Base-by-base conservation (phyloP, 2,797 vertebrate species). In the Hypotaenidia okinawae region DNA sequence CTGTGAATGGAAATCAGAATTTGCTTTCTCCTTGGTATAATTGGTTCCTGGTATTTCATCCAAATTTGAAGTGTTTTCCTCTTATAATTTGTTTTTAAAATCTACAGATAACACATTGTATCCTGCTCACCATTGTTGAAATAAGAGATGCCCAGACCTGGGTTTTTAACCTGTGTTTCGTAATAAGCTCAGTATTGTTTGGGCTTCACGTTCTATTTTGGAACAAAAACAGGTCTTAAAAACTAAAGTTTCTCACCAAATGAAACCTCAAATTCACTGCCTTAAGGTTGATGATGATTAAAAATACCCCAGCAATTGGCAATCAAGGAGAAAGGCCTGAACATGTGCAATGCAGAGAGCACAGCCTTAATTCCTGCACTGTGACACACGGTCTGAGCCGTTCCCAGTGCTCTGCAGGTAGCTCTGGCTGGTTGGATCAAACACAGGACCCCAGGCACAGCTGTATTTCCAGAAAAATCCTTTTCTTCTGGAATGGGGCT, bases 1-100 rank as follows among this genome's bases (percentile, higher is more conserved):
- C 77, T 6, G 0, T 25, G 49, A 45, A 47, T 55, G 45, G 84
- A 93, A 95, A 90, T 81, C 13, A 75, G 58, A 66, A 90, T 84
- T 91, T 86, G 47, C 45, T 77, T 94, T 80, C 78, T 84, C 51
- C 57, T 35, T 69, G 22, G 9, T 61, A 28, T 84, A 94, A 96
- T 72, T 84, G 68, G 87, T 93, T 95, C 93, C 93, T 88, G 79
- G 76, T 88, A 72, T 85, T 88, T 81, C 41, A 4, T 93, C 93
- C 93, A 96, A 72, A 91, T 72, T 14, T 51, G 66, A 68, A 86
- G 33, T 61, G 41, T 54, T 88, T 89, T 78, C 58, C 82, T 80
- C 45, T 64, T 58, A 23, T 16, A 72, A 61, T 92, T 87, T 74
- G 64, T 54, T 87, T 92, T 88, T 67, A 5, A 84, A 92, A 83